Percentiles rank a stretch among this genome's conserved stretches.
Conservation (phyloP, 2,888 invertebrate genomes). For the Slavum lentiscoides region DNA sequence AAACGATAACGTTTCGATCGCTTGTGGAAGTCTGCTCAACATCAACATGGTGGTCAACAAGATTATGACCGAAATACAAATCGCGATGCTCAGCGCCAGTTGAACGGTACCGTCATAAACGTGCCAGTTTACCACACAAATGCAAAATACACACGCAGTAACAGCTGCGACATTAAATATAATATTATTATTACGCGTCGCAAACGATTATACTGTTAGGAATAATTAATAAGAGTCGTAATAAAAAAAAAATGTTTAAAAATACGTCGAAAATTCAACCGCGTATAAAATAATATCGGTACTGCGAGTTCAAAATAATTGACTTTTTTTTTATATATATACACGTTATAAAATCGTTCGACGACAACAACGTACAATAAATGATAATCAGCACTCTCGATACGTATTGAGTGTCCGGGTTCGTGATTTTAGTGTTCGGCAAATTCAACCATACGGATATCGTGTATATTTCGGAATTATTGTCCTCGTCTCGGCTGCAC, state of each 20-base stretch:
- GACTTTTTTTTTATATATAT: neutral
- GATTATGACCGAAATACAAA: slow-evolving; percentile 63
- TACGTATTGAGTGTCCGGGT: slow-evolving; percentile 3
- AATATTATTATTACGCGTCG: too few species aligned
- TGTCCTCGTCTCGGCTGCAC: neutral
- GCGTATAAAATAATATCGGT: too few species aligned
- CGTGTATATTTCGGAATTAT: neutral
- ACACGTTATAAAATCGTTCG: too few species aligned
- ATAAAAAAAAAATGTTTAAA: too few species aligned
- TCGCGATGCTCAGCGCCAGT: slow-evolving; percentile 59
- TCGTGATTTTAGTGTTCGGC: slow-evolving; percentile 11
- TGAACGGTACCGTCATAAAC: slow-evolving; percentile 57
- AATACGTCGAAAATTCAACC: neutral
- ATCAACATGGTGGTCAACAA: slow-evolving; percentile 65
- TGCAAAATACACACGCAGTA: slow-evolving; percentile 64
- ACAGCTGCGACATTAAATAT: slow-evolving; percentile 61
- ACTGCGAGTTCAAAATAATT: too few species aligned
- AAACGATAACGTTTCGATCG: slow-evolving; percentile 68
- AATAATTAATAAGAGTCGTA: too few species aligned
- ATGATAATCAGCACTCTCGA: slow-evolving; percentile 17
- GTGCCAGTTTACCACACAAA: slow-evolving; percentile 60
- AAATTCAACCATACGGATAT: slow-evolving; percentile 12
- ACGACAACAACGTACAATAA: neutral
- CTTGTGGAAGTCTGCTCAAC: slow-evolving; percentile 71
- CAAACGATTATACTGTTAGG: too few species aligned